Evolutionary conservation across 2,113 vertebrate genomes (phyloP).

Genomic region (Promerops cafer): DNA sequence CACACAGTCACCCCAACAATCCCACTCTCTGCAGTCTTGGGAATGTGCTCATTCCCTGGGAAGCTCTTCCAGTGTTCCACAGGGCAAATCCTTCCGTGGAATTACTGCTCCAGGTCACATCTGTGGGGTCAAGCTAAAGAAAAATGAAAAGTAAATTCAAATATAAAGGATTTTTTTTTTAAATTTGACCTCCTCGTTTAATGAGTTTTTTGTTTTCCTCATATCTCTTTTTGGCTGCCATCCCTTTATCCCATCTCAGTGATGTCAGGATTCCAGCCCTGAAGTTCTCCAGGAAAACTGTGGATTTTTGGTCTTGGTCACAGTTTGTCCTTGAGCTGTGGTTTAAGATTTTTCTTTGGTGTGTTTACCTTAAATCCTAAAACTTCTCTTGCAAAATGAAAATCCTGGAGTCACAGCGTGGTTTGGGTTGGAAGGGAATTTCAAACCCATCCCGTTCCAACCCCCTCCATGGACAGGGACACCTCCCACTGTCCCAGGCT

Average conservation of each 20-base stretch:
- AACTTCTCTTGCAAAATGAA: not conserved
- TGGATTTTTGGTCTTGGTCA: not conserved
- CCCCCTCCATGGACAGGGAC: not conserved
- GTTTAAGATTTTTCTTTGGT: not conserved
- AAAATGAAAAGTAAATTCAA: not conserved
- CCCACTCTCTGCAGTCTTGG: not conserved
- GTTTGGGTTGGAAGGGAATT: not conserved
- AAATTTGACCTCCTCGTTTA: rapidly evolving
- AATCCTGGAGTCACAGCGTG: not conserved
- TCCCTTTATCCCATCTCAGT: not conserved
- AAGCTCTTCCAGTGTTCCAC: not conserved
- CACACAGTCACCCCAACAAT: not conserved
- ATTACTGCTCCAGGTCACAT: not conserved
- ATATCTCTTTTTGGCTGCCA: not conserved
- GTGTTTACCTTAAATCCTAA: not conserved
- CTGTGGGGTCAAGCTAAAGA: not conserved
- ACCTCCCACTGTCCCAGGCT: rapidly evolving
- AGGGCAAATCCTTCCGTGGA: not conserved
- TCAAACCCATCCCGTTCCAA: not conserved
- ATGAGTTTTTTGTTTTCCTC: not conserved
- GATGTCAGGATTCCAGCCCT: not conserved
- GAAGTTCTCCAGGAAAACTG: not conserved
- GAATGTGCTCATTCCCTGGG: not conserved
- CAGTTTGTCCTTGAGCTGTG: not conserved
- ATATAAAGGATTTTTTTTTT: not conserved